Evolutionary conservation across 2,888 invertebrate genomes (phyloP).

Genomic region (Xestia ashworthii): DNA sequence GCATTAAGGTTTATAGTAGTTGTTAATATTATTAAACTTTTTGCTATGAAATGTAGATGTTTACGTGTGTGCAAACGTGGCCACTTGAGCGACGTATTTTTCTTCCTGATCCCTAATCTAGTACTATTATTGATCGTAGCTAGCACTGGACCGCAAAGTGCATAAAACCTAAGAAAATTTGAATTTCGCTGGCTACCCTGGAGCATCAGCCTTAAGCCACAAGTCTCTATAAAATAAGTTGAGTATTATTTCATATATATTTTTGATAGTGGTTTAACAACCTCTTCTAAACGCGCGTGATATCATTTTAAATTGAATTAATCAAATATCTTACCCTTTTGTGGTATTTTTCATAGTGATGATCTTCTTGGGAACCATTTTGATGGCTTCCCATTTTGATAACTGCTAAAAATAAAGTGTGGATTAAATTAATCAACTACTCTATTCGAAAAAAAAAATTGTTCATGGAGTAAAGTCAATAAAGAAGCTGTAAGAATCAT

Average conservation of each 20-base stretch:
- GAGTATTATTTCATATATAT: neutral
- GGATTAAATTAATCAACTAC: constrained; percentile 2
- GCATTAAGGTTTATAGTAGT: too few relatives aligned
- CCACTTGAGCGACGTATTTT: too few relatives aligned
- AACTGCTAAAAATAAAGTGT: constrained; percentile 82
- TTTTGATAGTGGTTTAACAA: neutral
- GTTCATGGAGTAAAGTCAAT: neutral
- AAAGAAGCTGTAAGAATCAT: neutral
- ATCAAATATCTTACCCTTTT: constrained; percentile 90
- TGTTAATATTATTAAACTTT: too few relatives aligned
- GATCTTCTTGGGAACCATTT: constrained; percentile 94
- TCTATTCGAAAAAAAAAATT: neutral
- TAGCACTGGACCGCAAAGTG: too few relatives aligned
- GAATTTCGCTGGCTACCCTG: too few relatives aligned
- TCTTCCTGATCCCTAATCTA: too few relatives aligned
- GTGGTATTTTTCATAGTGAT: constrained; percentile 94
- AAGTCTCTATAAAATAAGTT: neutral
- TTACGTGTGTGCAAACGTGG: too few relatives aligned
- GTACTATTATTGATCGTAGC: too few relatives aligned
- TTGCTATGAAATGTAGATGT: too few relatives aligned
- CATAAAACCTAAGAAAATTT: too few relatives aligned
- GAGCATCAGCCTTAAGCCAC: too few relatives aligned
- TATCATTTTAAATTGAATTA: neutral
- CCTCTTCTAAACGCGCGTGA: neutral
- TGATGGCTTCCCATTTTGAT: constrained; percentile 92